phyloP scores from a whole-genome alignment of 2,888 invertebrate genomes.

The Cantharis nigra region DNA sequence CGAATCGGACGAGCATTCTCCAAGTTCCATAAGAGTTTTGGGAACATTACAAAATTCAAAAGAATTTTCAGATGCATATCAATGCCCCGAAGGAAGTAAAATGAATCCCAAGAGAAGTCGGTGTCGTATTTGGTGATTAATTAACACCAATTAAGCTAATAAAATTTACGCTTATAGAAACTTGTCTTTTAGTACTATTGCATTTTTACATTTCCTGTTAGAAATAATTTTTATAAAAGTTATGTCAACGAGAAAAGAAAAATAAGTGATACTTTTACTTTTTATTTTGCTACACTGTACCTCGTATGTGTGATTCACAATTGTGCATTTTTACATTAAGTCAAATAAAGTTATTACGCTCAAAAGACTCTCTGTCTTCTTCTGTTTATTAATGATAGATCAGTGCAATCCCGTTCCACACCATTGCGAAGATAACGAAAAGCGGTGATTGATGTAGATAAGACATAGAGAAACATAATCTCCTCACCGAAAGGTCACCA shows the following conservation, averaged over 20 bases:
- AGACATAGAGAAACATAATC: too few relatives aligned
- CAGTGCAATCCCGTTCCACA: too few relatives aligned
- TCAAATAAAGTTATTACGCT: background rate
- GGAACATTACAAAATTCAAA: slow-evolving; percentile 74
- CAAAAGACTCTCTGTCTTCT: background rate
- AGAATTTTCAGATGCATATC: slow-evolving; percentile 71
- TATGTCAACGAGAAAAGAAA: background rate
- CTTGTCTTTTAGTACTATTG: background rate
- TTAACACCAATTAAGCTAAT: background rate
- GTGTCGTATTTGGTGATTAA: slow-evolving; percentile 60
- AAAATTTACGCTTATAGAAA: background rate
- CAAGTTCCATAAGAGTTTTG: slow-evolving; percentile 69
- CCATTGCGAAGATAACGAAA: too few relatives aligned
- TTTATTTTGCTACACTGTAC: slow-evolving; percentile 7
- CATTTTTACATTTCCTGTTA: background rate
- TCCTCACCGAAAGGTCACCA: too few relatives aligned
- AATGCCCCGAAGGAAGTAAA: slow-evolving; percentile 57
- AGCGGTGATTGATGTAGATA: too few relatives aligned
- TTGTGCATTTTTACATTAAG: background rate
- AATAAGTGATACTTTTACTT: background rate
- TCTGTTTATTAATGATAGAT: too few relatives aligned
- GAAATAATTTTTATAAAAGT: background rate
- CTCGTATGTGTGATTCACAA: slow-evolving; percentile 3
- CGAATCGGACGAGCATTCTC: slow-evolving; percentile 72
- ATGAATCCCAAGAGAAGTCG: slow-evolving; percentile 61